These are phyloP conservation scores for Climacteris rufus DNA, from an alignment of 2,113 vertebrate genomes.

Conservation along the genomic window DNA sequence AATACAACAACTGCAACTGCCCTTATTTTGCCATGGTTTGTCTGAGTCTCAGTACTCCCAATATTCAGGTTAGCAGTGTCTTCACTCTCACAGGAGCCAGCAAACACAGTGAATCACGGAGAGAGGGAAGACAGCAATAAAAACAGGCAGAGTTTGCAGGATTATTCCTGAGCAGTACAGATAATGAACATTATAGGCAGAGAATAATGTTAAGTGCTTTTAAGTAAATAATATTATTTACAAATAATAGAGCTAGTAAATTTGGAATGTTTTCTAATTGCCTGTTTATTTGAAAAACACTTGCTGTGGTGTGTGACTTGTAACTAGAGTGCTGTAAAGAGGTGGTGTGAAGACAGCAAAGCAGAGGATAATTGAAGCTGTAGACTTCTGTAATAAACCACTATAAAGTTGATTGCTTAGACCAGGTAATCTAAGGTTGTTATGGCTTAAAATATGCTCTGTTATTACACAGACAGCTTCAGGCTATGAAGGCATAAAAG, in stretches of 20 bases:
- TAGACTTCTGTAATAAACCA: background rate
- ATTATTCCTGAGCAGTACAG: background rate
- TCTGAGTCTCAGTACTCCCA: background rate
- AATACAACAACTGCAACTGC: background rate
- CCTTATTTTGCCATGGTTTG: background rate
- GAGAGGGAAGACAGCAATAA: background rate
- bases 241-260: background rate
- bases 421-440: background rate
- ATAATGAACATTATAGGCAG: background rate
- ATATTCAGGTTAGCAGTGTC: background rate
- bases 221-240: background rate
- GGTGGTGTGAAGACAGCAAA: background rate
- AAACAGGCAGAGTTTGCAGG: background rate
- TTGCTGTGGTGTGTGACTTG: background rate
- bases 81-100: background rate
- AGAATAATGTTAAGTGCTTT: background rate
- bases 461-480: background rate
- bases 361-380: background rate
- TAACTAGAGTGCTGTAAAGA: background rate
- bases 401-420: background rate
- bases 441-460: background rate
- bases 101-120: background rate
- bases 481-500: background rate
- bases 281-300: background rate
- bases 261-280: background rate